Evolutionary conservation across 2,888 invertebrate genomes (phyloP).

Genomic region (Epirrita christyi): DNA sequence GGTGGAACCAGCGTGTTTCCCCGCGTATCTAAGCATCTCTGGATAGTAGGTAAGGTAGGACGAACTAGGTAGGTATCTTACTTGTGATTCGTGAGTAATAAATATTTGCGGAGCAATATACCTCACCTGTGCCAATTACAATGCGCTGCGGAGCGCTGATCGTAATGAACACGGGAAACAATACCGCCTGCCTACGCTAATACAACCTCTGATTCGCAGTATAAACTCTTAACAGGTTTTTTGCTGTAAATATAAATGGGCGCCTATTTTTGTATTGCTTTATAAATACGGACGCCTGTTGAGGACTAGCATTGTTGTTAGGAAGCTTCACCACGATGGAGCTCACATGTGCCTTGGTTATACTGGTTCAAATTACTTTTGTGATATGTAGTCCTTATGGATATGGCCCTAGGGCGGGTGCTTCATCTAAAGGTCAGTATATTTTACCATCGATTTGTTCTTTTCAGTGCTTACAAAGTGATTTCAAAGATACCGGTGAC

Average conservation of each 20-base stretch:
- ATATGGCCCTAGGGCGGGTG: slow-evolving; percentile 72
- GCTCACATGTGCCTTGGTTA: slow-evolving; percentile 65
- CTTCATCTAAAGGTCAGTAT: slow-evolving; percentile 67
- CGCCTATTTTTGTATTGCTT: slow-evolving; percentile 77
- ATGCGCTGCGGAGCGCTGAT: slow-evolving; percentile 49
- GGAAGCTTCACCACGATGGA: slow-evolving; percentile 76
- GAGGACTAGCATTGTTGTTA: slow-evolving; percentile 69
- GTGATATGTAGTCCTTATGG: slow-evolving; percentile 68
- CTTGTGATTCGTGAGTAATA: slow-evolving; percentile 53
- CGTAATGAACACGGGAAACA: slow-evolving; percentile 61
- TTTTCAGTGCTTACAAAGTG: slow-evolving; percentile 18
- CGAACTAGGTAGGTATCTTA: not conserved
- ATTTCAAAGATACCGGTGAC: no score
- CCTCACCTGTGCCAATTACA: slow-evolving; percentile 44
- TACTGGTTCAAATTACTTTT: slow-evolving; percentile 55
- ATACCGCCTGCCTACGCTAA: slow-evolving; percentile 63
- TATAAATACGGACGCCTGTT: slow-evolving; percentile 71
- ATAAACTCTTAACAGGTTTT: slow-evolving; percentile 75
- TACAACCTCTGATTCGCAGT: slow-evolving; percentile 71
- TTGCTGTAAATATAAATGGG: slow-evolving; percentile 66
- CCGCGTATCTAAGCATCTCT: slow-evolving; percentile 38
- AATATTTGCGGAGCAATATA: slow-evolving; percentile 45
- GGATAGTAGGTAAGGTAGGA: slow-evolving; percentile 28
- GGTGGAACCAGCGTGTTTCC: slow-evolving; percentile 50
- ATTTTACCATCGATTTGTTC: slow-evolving; percentile 13